Percentiles rank a stretch among this genome's conserved stretches.
Evolutionary conservation across 2,113 vertebrate species (phyloP).

Genomic region (Struthio camelus): DNA sequence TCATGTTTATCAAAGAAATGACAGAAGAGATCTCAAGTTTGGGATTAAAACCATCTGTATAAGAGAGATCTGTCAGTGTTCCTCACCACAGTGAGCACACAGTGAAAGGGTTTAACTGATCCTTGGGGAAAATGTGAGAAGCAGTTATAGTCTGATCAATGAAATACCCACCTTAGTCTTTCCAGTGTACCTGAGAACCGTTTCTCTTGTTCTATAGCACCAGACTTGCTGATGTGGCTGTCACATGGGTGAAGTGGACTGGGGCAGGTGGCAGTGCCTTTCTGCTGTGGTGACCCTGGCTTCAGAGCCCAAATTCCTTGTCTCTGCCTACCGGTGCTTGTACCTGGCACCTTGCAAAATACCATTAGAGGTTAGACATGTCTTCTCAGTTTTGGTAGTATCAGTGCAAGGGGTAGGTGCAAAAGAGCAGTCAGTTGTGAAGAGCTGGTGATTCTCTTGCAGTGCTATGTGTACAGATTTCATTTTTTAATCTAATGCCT

Average conservation of each 20-base stretch:
- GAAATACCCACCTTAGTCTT: not conserved
- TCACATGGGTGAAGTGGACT: not conserved
- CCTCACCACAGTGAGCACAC: not conserved
- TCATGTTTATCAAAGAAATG: not conserved
- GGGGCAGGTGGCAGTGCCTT: not conserved
- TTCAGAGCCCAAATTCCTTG: not conserved
- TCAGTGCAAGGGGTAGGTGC: not conserved
- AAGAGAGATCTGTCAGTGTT: not conserved
- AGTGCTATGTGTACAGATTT: not conserved
- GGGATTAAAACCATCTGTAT: not conserved
- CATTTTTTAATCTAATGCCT: not conserved
- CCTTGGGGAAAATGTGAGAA: not conserved
- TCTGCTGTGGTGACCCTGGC: not conserved
- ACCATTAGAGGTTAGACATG: not conserved
- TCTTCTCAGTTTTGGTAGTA: not conserved
- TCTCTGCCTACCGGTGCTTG: not conserved
- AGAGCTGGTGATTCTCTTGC: not conserved
- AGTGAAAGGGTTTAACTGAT: not conserved
- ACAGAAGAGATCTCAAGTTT: not conserved
- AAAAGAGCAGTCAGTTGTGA: not conserved
- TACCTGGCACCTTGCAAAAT: not conserved
- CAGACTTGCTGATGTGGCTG: no score
- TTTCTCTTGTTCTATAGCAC: not conserved
- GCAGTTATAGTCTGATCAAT: not conserved
- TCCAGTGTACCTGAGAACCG: not conserved